Evolutionary conservation across 2,888 invertebrate species (phyloP).

Genomic region (Patella caerulea): DNA sequence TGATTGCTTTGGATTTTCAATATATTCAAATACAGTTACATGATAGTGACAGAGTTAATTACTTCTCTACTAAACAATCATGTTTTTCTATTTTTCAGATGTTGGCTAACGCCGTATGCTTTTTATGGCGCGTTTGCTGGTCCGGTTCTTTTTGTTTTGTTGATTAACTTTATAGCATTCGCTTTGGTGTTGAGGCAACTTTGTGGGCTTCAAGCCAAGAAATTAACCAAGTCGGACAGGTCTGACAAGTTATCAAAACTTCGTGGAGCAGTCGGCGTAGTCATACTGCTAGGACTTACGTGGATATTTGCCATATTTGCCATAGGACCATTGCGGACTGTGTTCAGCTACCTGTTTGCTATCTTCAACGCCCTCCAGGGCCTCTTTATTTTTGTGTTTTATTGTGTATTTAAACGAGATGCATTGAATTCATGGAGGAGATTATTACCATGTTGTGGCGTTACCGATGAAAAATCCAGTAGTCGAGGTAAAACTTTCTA

Average conservation of each 20-base stretch:
- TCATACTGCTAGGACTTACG: constrained; percentile 64
- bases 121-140: constrained; percentile 63
- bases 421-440: constrained; percentile 52
- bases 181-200: constrained; percentile 66
- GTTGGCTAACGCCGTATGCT: constrained; percentile 59
- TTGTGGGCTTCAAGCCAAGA: constrained; percentile 38
- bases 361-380: constrained; percentile 68
- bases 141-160: constrained; percentile 71
- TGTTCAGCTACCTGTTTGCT: constrained; percentile 66
- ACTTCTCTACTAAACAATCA: neutral
- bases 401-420: constrained; percentile 63
- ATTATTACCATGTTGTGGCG: constrained; percentile 32
- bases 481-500: constrained; percentile 35
- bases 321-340: constrained; percentile 48
- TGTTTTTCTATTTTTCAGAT: constrained; percentile 44
- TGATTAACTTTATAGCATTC: constrained; percentile 72
- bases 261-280: constrained; percentile 57
- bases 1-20: too few species aligned
- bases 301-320: constrained; percentile 68
- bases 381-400: constrained; percentile 67
- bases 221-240: constrained; percentile 53
- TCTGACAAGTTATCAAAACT: constrained; percentile 47
- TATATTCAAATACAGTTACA: too few species aligned
- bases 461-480: constrained; percentile 31
- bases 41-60: too few species aligned